phyloP scores from a whole-genome alignment of 2,888 invertebrate genomes.

The Plagodis pulveraria region DNA sequence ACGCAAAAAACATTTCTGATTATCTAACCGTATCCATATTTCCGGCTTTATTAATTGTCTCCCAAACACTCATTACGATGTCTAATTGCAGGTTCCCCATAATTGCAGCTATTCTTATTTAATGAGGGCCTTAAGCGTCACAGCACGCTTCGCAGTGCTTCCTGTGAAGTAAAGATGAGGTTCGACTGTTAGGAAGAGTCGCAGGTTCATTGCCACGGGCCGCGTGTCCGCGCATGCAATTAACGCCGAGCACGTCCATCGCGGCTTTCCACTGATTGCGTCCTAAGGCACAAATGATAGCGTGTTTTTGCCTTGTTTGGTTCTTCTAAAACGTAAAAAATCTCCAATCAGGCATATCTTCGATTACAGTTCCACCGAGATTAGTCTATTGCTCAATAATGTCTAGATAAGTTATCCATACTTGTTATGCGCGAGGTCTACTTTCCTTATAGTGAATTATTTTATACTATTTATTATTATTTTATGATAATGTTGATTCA shows the following conservation, averaged over 20 bases:
- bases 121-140: constrained; percentile 4
- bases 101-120: constrained; percentile 1
- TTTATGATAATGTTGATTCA: too few species aligned
- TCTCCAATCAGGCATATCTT: too few species aligned
- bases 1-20: not conserved
- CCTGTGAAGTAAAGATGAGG: constrained; percentile 27
- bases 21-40: constrained; percentile 1
- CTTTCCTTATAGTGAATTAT: too few species aligned
- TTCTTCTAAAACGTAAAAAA: not conserved
- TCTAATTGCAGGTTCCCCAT: constrained; percentile 2
- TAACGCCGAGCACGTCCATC: constrained; percentile 33
- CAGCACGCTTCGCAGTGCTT: constrained; percentile 19
- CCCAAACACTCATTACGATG: constrained; percentile 1
- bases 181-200: constrained; percentile 6
- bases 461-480: too few species aligned
- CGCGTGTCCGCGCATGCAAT: constrained; percentile 24
- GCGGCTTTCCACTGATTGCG: constrained; percentile 30
- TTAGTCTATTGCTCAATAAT: too few species aligned
- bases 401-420: too few species aligned
- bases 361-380: too few species aligned
- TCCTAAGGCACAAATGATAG: not conserved
- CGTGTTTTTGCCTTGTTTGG: constrained; percentile 3
- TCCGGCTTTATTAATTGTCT: not conserved
- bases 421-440: too few species aligned
- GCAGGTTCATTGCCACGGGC: constrained; percentile 39